These are phyloP conservation scores for Pedionomus torquatus DNA, from an alignment of 2,113 vertebrate genomes.

Conservation along the genomic window DNA sequence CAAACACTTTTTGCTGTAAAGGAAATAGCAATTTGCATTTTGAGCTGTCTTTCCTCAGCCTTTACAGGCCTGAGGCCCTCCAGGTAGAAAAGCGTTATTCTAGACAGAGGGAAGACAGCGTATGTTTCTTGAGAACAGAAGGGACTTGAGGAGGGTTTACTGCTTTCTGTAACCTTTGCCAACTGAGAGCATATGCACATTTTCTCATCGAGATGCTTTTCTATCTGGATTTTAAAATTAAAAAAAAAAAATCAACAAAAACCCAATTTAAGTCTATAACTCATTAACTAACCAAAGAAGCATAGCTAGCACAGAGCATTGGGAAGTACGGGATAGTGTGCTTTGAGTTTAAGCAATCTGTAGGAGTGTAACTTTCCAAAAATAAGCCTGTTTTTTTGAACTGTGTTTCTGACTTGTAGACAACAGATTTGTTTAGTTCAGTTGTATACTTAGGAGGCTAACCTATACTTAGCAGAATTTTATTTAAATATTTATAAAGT, in stretches of 20 bases:
- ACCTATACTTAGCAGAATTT: background rate
- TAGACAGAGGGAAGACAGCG: background rate
- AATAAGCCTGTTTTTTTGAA: background rate
- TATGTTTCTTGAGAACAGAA: background rate
- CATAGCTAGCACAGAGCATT: background rate
- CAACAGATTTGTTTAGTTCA: background rate
- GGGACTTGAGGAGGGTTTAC: background rate
- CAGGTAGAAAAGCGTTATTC: background rate
- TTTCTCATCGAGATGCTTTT: background rate
- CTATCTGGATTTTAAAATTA: background rate
- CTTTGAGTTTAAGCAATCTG: background rate
- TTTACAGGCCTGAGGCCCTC: background rate
- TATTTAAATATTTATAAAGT: slow-evolving; percentile 47
- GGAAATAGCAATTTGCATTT: background rate
- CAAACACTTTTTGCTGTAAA: background rate
- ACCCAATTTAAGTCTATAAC: background rate
- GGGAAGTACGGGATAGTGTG: background rate
- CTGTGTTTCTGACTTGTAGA: background rate
- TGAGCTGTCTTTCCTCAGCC: background rate
- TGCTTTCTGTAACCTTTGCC: background rate
- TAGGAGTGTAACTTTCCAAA: background rate
- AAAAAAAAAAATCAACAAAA: background rate
- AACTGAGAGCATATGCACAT: background rate
- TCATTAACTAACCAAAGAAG: slow-evolving; percentile 39
- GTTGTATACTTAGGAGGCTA: slow-evolving; percentile 13